phyloP scores from a whole-genome alignment of 1,140 invertebrate species.

The Apocrypta bakeri region DNA sequence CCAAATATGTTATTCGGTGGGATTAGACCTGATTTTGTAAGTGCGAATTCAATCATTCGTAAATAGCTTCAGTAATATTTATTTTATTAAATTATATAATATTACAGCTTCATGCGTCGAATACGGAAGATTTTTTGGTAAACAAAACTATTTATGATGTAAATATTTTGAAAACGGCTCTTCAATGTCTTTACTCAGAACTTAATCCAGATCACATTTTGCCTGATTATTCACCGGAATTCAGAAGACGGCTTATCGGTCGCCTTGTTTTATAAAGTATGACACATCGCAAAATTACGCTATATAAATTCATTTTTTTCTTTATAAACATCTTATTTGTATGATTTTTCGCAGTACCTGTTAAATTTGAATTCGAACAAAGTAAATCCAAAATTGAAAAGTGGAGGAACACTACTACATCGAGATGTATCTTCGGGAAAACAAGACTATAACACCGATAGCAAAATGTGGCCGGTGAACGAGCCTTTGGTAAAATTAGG shows the following conservation, averaged over 20 bases:
- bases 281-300: not conserved
- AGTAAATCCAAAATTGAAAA: conserved; percentile 66
- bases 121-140: conserved; percentile 80
- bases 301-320: not conserved
- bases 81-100: not conserved
- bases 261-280: conserved; percentile 85
- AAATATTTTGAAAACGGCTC: conserved; percentile 75
- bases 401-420: conserved; percentile 75
- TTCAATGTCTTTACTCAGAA: conserved; percentile 77
- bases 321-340: not conserved
- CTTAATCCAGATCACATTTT: conserved; percentile 79
- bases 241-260: conserved; percentile 80
- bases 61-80: not conserved
- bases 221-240: conserved; percentile 79
- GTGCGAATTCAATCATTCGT: no score
- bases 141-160: conserved; percentile 76
- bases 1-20: conserved; percentile 79
- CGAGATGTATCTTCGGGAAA: conserved; percentile 81
- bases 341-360: conserved; percentile 71
- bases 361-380: conserved; percentile 72
- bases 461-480: conserved; percentile 85
- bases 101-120: conserved; percentile 77
- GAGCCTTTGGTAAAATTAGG: conserved; percentile 87
- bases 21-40: conserved; percentile 81
- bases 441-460: conserved; percentile 83